phyloP scores from a whole-genome alignment of 2,797 vertebrate species.

The Rousettus madagascariensis region DNA sequence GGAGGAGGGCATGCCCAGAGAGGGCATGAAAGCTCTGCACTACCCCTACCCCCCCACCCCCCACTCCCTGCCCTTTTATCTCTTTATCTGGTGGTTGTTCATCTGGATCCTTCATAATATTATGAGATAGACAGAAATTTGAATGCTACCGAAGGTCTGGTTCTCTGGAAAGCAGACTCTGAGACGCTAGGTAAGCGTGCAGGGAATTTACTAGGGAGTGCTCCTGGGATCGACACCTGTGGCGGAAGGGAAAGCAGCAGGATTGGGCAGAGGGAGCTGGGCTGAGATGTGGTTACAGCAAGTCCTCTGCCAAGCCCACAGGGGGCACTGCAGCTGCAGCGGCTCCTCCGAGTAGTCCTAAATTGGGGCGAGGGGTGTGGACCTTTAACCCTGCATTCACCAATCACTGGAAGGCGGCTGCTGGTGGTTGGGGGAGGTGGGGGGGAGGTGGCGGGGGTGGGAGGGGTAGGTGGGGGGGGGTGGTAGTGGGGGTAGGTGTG shows the following conservation, averaged over 20 bases:
- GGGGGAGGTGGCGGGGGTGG: too few species aligned
- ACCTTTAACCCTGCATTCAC: background rate
- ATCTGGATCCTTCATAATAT: background rate
- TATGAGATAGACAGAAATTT: background rate
- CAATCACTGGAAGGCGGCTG: background rate
- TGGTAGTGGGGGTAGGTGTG: too few species aligned
- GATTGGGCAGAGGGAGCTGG: background rate
- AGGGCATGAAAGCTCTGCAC: too few species aligned
- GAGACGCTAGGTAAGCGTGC: background rate
- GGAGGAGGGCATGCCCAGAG: too few species aligned
- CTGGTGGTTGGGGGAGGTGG: too few species aligned
- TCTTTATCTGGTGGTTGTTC: background rate
- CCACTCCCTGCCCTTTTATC: background rate
- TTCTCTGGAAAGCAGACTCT: background rate
- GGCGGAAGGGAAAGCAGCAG: background rate
- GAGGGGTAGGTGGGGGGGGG: too few species aligned
- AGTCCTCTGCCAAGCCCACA: background rate
- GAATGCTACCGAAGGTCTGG: background rate
- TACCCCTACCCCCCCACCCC: too few species aligned
- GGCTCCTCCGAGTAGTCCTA: background rate
- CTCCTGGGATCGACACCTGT: too few species aligned
- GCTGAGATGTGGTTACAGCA: background rate
- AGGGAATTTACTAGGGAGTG: background rate
- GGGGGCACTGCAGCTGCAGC: too few species aligned
- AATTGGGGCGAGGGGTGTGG: fast-evolving